Evolutionary conservation across 2,888 invertebrate genomes (phyloP).

Genomic region (Odontocolon sp.): DNA sequence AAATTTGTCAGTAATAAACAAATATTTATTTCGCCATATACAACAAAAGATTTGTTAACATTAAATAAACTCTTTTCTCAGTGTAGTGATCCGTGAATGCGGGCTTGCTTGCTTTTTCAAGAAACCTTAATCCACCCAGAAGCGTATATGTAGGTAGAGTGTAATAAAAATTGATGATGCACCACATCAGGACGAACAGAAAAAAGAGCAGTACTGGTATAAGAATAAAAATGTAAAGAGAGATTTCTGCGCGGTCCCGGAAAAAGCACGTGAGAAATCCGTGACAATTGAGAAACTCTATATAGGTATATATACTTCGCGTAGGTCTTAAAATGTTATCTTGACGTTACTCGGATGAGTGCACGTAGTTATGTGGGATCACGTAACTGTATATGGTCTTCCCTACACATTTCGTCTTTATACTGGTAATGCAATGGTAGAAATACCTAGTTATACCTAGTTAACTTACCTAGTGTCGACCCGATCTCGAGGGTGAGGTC

Average conservation of each 20-base stretch:
- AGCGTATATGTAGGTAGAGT: background rate
- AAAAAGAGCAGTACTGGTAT: background rate
- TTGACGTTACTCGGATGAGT: background rate
- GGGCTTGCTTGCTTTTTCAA: too few relatives aligned
- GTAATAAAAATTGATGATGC: too few relatives aligned
- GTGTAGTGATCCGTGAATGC: too few relatives aligned
- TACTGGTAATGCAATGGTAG: background rate
- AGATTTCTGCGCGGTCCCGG: slow-evolving; percentile 9
- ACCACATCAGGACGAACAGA: background rate
- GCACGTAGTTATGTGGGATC: background rate
- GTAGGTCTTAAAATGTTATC: slow-evolving; percentile 11
- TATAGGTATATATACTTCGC: background rate
- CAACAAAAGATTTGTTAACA: too few relatives aligned
- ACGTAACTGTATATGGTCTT: background rate
- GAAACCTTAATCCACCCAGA: too few relatives aligned
- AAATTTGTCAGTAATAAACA: too few relatives aligned
- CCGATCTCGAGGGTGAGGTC: slow-evolving; percentile 81
- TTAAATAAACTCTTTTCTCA: too few relatives aligned
- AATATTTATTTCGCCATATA: too few relatives aligned
- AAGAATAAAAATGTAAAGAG: slow-evolving; percentile 17
- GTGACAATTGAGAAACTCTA: slow-evolving; percentile 39
- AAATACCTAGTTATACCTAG: background rate
- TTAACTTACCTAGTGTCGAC: slow-evolving; percentile 74
- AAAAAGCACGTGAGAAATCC: slow-evolving; percentile 33
- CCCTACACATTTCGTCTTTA: background rate